These are phyloP conservation scores for Acomys russatus DNA, from an alignment of 2,797 vertebrate species.

Conservation along the genomic window DNA sequence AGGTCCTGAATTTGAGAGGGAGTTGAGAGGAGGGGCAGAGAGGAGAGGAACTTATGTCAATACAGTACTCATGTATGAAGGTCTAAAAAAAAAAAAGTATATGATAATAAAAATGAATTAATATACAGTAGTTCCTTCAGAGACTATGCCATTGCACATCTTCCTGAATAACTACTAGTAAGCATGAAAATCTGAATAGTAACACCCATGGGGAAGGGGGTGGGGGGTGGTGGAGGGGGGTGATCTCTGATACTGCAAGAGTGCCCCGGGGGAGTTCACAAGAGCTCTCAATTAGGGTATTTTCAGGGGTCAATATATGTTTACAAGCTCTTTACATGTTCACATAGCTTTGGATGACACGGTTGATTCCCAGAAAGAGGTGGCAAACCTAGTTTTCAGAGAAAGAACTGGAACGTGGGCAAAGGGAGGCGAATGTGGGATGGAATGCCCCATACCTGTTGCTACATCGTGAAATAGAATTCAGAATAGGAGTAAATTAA, in stretches of 20 bases:
- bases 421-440: not conserved
- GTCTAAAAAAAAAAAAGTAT: not conserved
- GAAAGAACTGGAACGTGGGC: not conserved
- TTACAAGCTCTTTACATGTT: slow-evolving; percentile 82
- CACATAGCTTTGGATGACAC: slow-evolving; percentile 76
- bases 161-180: slow-evolving; percentile 12
- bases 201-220: not conserved
- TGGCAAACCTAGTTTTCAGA: slow-evolving; percentile 79
- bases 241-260: not conserved
- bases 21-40: not conserved
- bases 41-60: not conserved
- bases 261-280: not conserved
- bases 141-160: not conserved
- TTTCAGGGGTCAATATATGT: slow-evolving; percentile 73
- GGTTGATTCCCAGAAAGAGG: slow-evolving; percentile 72
- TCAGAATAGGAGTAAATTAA: not conserved
- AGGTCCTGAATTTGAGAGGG: not conserved
- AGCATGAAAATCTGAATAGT: not conserved
- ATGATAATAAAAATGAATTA: slow-evolving; percentile 25
- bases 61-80: not conserved
- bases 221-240: not conserved
- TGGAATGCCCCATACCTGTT: not conserved
- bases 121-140: not conserved
- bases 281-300: slow-evolving; percentile 81
- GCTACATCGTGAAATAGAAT: not conserved